Evolutionary conservation across 2,888 invertebrate genomes (phyloP).

Genomic region (Coelogynopora nodosa): DNA sequence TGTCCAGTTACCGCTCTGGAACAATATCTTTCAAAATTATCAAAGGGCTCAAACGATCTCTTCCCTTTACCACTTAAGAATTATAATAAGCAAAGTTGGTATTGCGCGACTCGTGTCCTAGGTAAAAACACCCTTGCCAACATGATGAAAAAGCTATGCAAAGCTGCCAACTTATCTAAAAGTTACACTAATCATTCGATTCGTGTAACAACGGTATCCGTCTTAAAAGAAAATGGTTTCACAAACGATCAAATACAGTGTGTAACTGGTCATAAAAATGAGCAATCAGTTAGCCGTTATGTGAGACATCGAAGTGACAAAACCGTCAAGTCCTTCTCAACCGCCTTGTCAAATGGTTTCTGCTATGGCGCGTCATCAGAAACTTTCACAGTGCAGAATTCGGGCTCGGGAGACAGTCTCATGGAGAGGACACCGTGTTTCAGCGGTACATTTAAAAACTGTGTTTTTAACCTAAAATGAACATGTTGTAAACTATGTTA

Average conservation of each 20-base stretch:
- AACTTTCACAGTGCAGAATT: neutral
- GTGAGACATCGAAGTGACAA: neutral
- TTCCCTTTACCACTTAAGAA: neutral
- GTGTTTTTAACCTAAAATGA: neutral
- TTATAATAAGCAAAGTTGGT: neutral
- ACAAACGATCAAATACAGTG: slow-evolving; percentile 3
- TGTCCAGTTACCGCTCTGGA: neutral
- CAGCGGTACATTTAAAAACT: neutral
- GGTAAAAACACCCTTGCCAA: neutral
- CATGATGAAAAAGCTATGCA: slow-evolving; percentile 1
- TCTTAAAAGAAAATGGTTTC: neutral
- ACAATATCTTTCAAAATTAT: neutral
- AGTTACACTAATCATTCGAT: neutral
- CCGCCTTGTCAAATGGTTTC: neutral
- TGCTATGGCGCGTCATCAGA: neutral
- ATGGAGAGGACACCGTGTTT: neutral
- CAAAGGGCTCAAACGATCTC: neutral
- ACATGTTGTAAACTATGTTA: too few species aligned
- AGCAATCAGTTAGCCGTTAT: neutral
- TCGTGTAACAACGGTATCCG: neutral
- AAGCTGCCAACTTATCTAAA: neutral
- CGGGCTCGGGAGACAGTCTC: too few species aligned
- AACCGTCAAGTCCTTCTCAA: neutral
- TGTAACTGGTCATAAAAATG: neutral
- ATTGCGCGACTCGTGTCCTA: neutral